Evolutionary conservation across 2,888 invertebrate species (phyloP).

Genomic region (Nomada flava): DNA sequence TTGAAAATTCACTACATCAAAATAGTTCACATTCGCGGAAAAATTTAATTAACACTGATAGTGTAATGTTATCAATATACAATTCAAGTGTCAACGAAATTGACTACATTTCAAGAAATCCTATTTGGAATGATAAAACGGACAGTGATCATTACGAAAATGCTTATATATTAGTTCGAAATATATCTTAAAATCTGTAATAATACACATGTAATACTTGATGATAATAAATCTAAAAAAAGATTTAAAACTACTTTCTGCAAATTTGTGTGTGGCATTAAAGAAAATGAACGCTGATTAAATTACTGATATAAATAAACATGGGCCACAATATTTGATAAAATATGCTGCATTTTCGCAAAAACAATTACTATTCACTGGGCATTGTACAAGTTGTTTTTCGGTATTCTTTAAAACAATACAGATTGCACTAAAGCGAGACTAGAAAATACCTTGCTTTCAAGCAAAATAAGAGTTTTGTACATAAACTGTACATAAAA

Average conservation of each 20-base stretch:
- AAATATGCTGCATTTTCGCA: slow-evolving; percentile 7
- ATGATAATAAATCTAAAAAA: slow-evolving; percentile 28
- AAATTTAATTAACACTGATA: slow-evolving; percentile 13
- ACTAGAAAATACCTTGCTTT: slow-evolving; percentile 40
- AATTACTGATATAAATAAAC: slow-evolving; percentile 11
- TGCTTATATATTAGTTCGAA: slow-evolving; percentile 7
- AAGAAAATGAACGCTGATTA: slow-evolving; percentile 4
- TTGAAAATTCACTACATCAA: background rate
- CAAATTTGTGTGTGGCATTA: slow-evolving; percentile 8
- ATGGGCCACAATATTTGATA: slow-evolving; percentile 6
- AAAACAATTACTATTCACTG: background rate
- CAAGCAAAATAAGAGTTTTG: slow-evolving; percentile 2
- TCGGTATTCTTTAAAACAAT: background rate
- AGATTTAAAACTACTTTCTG: slow-evolving; percentile 11
- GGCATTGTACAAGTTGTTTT: slow-evolving; percentile 2
- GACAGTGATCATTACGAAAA: slow-evolving; percentile 4
- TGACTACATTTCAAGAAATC: slow-evolving; percentile 1
- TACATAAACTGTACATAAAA: slow-evolving; percentile 9
- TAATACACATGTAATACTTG: slow-evolving; percentile 25
- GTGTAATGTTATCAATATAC: background rate
- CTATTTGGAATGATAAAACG: slow-evolving; percentile 33
- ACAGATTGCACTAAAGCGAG: slow-evolving; percentile 20
- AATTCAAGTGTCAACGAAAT: slow-evolving; percentile 6
- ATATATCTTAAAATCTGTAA: slow-evolving; percentile 6
- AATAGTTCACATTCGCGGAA: background rate